phyloP scores from a whole-genome alignment of 2,113 vertebrate species.

The Saccopteryx leptura region DNA sequence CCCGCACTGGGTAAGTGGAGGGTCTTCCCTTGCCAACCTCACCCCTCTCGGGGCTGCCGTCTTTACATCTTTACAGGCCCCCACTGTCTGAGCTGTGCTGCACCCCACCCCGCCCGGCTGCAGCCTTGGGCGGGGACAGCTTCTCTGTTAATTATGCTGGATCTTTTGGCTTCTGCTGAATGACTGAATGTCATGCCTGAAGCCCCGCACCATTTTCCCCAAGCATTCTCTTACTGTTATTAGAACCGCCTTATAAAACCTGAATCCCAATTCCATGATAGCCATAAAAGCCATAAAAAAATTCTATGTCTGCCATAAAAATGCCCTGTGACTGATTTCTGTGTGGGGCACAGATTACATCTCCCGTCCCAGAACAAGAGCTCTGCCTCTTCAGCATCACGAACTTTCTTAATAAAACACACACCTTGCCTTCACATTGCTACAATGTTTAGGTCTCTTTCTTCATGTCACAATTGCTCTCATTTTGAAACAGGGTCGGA shows the following conservation, averaged over 20 bases:
- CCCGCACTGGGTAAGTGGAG: no score
- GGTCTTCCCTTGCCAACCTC: no score
- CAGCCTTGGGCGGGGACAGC: not conserved
- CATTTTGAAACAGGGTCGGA: conserved; percentile 53
- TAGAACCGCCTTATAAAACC: conserved; percentile 89
- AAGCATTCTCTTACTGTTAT: conserved; percentile 88
- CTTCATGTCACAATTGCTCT: conserved; percentile 81
- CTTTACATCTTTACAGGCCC: not conserved
- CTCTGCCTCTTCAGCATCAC: conserved; percentile 77
- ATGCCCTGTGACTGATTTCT: conserved; percentile 89
- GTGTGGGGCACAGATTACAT: conserved; percentile 87
- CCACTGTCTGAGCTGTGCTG: not conserved
- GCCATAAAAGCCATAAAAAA: conserved; percentile 90
- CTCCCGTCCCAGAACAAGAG: not conserved
- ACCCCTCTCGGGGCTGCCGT: fast-evolving
- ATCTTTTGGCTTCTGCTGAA: conserved; percentile 75
- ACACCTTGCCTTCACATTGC: conserved; percentile 76
- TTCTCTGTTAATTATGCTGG: conserved; percentile 73
- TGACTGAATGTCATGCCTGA: conserved; percentile 66
- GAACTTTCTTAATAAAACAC: conserved; percentile 83
- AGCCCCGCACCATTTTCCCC: conserved; percentile 75
- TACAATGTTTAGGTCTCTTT: conserved; percentile 83
- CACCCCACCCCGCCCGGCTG: not conserved
- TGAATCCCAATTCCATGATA: conserved; percentile 89
- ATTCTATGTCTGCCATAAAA: conserved; percentile 90